Evolutionary conservation across 2,888 invertebrate genomes (phyloP).

Genomic region (Emmelina monodactyla): DNA sequence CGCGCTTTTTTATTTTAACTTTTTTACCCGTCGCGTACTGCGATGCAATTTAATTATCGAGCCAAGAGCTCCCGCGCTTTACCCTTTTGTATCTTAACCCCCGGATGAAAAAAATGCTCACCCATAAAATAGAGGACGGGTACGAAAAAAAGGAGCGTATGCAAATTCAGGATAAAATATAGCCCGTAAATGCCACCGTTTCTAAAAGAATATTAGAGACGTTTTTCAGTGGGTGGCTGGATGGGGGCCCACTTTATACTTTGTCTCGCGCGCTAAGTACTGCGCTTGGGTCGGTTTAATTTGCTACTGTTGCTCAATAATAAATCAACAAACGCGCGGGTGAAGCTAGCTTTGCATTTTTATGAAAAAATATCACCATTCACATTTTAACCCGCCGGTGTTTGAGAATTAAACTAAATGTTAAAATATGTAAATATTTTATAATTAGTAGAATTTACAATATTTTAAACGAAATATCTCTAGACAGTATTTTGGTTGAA

Average conservation of each 20-base stretch:
- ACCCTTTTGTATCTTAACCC: constrained; percentile 69
- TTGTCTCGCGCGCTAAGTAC: constrained; percentile 63
- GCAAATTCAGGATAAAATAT: constrained; percentile 69
- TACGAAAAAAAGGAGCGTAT: constrained; percentile 67
- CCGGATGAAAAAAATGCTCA: constrained; percentile 63
- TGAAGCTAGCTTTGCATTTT: too few species aligned
- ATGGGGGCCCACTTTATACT: constrained; percentile 63
- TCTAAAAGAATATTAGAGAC: constrained; percentile 69
- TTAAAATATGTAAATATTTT: too few species aligned
- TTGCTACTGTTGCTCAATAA: constrained; percentile 55
- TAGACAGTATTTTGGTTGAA: too few species aligned
- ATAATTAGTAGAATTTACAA: too few species aligned
- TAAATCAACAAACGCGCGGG: constrained; percentile 48
- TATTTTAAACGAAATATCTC: too few species aligned
- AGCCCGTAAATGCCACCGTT: constrained; percentile 70
- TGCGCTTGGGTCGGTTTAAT: constrained; percentile 55
- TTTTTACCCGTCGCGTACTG: too few species aligned
- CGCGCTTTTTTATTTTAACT: too few species aligned
- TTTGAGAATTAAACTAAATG: too few species aligned
- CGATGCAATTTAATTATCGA: constrained; percentile 64
- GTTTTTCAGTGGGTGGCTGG: constrained; percentile 67
- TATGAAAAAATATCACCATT: too few species aligned
- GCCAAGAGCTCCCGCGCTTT: constrained; percentile 50
- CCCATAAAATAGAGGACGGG: constrained; percentile 67
- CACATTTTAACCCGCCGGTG: too few species aligned